Percentiles rank a stretch among this genome's conserved stretches.
Conservation (phyloP, 2,888 invertebrate genomes). For the Athripsodes cinereus region DNA sequence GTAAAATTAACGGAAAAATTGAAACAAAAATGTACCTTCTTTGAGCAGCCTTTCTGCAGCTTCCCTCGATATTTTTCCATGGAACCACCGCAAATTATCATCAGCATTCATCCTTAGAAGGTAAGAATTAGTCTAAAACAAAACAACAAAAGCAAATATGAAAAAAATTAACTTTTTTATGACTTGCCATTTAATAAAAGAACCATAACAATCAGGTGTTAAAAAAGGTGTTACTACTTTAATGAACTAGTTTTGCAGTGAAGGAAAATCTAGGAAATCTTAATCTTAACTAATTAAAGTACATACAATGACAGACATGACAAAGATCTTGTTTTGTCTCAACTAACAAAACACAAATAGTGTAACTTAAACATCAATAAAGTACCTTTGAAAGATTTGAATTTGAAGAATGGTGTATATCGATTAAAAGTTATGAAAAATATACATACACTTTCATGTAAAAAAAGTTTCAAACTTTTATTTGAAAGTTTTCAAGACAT, state of each 20-base stretch:
- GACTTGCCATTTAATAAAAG: too few species aligned
- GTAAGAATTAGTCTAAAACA: constrained; percentile 51
- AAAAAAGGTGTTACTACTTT: too few species aligned
- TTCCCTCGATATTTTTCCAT: constrained; percentile 71
- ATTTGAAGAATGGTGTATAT: too few species aligned
- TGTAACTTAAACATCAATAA: too few species aligned
- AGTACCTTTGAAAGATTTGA: too few species aligned
- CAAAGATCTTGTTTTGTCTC: not conserved
- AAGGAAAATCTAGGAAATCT: not conserved
- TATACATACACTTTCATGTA: not conserved
- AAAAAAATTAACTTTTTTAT: too few species aligned
- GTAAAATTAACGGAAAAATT: too few species aligned
- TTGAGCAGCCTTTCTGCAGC: constrained; percentile 65
- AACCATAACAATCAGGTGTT: too few species aligned
- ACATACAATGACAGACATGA: not conserved
- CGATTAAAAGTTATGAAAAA: not conserved
- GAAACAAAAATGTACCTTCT: constrained; percentile 49
- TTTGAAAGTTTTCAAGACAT: constrained; percentile 16
- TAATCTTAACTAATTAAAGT: not conserved
- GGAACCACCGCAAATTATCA: constrained; percentile 77
- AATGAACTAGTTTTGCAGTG: too few species aligned
- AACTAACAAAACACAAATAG: not conserved
- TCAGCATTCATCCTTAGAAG: constrained; percentile 62
- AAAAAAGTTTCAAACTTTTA: constrained; percentile 10
- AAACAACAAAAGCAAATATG: too few species aligned